These are phyloP conservation scores for Phrynocephalus vlangalii DNA, from an alignment of 2,797 vertebrate genomes.

Conservation along the genomic window DNA sequence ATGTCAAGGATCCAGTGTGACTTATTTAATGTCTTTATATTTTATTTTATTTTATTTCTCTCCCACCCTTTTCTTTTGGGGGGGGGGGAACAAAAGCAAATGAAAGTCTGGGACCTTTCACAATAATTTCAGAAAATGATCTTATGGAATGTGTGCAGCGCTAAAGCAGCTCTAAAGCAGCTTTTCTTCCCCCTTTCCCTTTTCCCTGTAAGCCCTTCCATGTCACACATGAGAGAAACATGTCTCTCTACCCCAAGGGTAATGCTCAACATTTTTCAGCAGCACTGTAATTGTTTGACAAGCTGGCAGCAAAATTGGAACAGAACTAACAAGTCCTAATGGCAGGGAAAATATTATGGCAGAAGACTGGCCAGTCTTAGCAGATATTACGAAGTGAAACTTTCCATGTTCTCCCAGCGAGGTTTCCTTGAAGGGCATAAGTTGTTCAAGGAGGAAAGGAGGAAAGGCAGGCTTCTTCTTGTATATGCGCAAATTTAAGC, in stretches of 20 bases:
- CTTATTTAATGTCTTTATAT: not conserved
- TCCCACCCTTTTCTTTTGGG: too few relatives aligned
- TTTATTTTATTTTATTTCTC: not conserved
- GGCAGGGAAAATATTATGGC: conserved; percentile 53
- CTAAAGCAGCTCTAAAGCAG: not conserved
- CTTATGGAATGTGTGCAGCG: conserved; percentile 2
- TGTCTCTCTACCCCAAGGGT: conserved; percentile 36
- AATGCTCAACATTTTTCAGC: conserved; percentile 59
- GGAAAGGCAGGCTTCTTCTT: conserved; percentile 50
- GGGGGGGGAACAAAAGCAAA: conserved; percentile 26
- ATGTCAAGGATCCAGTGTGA: conserved; percentile 10
- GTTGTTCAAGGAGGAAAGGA: conserved; percentile 52
- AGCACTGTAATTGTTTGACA: conserved; percentile 45
- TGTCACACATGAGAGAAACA: conserved; percentile 45
- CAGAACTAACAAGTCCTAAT: conserved; percentile 63
- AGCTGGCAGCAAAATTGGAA: conserved; percentile 62
- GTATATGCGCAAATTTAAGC: conserved; percentile 44
- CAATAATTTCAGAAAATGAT: not conserved
- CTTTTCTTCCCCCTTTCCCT: not conserved
- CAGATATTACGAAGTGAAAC: conserved; percentile 55
- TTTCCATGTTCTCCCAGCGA: conserved; percentile 49
- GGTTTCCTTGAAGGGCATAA: conserved; percentile 22
- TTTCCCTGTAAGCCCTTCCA: conserved; percentile 23
- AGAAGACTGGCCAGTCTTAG: conserved; percentile 53
- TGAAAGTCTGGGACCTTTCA: not conserved